phyloP scores from a whole-genome alignment of 2,888 invertebrate species.

The Cephus pygmeus region DNA sequence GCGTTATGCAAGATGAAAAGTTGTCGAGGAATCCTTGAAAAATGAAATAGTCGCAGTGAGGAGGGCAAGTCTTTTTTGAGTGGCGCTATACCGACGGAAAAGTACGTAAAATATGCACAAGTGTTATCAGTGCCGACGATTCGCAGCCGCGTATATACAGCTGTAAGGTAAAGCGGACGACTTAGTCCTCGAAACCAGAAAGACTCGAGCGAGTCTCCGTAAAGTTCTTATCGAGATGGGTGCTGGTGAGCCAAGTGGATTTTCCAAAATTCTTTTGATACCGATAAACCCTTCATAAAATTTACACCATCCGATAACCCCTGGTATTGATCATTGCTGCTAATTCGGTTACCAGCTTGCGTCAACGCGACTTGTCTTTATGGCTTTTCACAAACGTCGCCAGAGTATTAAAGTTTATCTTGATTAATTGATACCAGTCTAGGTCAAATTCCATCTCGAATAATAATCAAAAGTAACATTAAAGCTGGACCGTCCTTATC shows the following conservation, averaged over 20 bases:
- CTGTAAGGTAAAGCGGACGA: conserved; percentile 33
- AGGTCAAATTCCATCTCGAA: not conserved
- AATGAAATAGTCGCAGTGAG: conserved; percentile 4
- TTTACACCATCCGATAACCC: not conserved
- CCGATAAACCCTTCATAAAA: not conserved
- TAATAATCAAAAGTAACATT: not conserved
- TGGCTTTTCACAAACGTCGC: not conserved
- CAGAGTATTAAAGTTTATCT: conserved; percentile 33
- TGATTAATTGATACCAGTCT: conserved; percentile 21
- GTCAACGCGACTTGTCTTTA: not conserved
- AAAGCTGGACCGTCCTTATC: not conserved
- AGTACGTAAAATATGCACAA: conserved; percentile 35
- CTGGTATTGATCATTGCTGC: not conserved
- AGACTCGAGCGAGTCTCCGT: conserved; percentile 24
- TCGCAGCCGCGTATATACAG: conserved; percentile 34
- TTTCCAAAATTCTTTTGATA: not conserved
- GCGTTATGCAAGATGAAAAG: not conserved
- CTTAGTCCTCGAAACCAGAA: conserved; percentile 32
- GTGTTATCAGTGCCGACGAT: conserved; percentile 43
- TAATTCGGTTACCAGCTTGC: not conserved
- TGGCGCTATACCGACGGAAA: not conserved
- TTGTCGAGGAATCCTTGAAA: conserved; percentile 17
- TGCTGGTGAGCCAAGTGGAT: not conserved
- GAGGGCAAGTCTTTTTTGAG: not conserved
- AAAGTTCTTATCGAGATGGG: conserved; percentile 13